Evolutionary conservation across 2,113 vertebrate genomes (phyloP), one percentile per base, ranked within the genome.

Genomic region (Colistium nudipinnis): DNA sequence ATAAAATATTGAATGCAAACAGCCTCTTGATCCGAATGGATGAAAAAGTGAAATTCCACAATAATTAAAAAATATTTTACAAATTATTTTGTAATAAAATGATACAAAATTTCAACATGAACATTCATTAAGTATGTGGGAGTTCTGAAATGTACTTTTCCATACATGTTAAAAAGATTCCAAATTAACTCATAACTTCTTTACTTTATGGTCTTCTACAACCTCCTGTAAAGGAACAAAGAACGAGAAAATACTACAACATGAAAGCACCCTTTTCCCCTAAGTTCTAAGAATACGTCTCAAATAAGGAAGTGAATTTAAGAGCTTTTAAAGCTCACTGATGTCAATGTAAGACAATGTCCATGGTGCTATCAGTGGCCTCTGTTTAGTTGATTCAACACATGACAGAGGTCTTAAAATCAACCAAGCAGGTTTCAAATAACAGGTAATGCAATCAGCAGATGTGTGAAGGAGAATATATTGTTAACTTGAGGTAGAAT

Each of bases 381-480:
- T 35, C 11, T 76, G 67, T 82, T 76, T 67, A 14, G 52, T 52
- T 67, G 7, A 61, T 31, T 36, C 39, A 57, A 4, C n/a, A 19
- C 4, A 41, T 22, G 13, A 65, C 44, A 59, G 25, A 66, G 6
- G 41, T 11, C 45, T 55, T 28, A 5, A 56, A 62, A 41, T 19
- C 35, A 55, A 16, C n/a, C n/a, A n/a, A n/a, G n/a, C 22, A 35
- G 69, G 4, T 11, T 25, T 60, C 4, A 48, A 20, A 47, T 31
- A 4, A 31, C 4, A 62, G 62, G 48, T 54, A 27, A 55, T n/a
- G 0, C 10, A 49, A 81, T 72, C 57, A 78, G 20, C 17, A 3
- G 17, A 30, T 6, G 7, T 43, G 55, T 49, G 28, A 71, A 11
- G 22, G n/a, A 5, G 38, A 17, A 13, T 11, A 0, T 4, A 5